Base-by-base conservation (phyloP, 2,797 vertebrate species). In the Selene dorsalis region DNA sequence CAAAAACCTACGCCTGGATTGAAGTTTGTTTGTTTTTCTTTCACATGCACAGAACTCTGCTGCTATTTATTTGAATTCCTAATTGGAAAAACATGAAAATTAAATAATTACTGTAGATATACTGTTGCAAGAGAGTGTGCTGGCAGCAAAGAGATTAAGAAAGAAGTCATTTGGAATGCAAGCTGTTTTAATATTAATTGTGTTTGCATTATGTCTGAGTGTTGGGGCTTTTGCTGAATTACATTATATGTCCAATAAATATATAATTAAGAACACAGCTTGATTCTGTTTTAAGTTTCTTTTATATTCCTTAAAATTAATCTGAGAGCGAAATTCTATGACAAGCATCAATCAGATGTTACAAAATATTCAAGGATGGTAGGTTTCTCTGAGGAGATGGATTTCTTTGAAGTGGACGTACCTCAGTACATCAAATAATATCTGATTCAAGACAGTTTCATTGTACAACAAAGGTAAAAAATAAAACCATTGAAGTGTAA, bases 121-220 rank as follows among this genome's bases (percentile, higher is more conserved):
- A 30, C 61, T 52, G 53, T n/a, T 32, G 53, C 48, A 35, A 35
- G 32, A 52, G 43, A 61, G 43, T n/a, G 24, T 8, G 35, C 43
- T 58, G 56, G 67, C 65, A 71, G 57, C 43, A 79, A 80, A 61
- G 26, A 71, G 22, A 50, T 72, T 69, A 59, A 61, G 35, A 77
- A 73, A 69, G 22, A 69, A 79, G 66, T 48, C 4, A 61, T 73
- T 77, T 65, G 5, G 52, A 75, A 77, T 43, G 35, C 41, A 71
- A 55, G 16, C 24, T 10, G 20, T 35, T 77, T 82, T 62, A 79
- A 82, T 79, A 86, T 86, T 32, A 10, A 85, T 84, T 66, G 18
- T 80, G 60, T 84, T 77, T 79, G 32, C 43, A 32, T 73, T 71
- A 71, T 9, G 32, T 66, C n/a, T 3, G 4, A 62, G 69, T 73